Evolutionary conservation across 2,113 vertebrate species (phyloP).

Genomic region (Odontophorus gujanensis): DNA sequence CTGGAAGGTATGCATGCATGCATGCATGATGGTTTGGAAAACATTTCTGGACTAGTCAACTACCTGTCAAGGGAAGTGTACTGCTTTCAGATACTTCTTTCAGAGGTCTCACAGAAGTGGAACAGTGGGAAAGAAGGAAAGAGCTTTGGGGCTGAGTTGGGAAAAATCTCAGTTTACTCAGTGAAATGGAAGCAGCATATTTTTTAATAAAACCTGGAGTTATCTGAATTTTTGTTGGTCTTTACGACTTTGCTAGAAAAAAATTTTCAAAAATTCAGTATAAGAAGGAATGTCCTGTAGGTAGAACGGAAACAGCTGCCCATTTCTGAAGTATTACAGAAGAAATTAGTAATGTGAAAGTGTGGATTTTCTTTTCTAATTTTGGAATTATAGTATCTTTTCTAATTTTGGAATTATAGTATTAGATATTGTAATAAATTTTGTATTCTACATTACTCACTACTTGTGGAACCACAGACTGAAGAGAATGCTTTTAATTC

Average conservation of each 20-base stretch:
- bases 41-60: background rate
- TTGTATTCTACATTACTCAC: background rate
- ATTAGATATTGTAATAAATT: background rate
- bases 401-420: background rate
- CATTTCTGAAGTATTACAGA: background rate
- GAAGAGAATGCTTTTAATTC: background rate
- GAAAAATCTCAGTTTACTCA: background rate
- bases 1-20: constrained; percentile 1
- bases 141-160: rapidly evolving
- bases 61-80: background rate
- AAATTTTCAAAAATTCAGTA: background rate
- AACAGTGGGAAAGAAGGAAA: background rate
- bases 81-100: background rate
- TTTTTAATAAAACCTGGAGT: background rate
- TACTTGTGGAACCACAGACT: background rate
- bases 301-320: background rate
- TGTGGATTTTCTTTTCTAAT: background rate
- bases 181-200: background rate
- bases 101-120: background rate
- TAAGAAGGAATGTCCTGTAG: background rate
- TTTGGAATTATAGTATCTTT: background rate
- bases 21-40: background rate
- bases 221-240: background rate
- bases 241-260: background rate
- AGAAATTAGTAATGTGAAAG: background rate